Conservation (phyloP, 2,888 invertebrate species). For the Macaria notata region DNA sequence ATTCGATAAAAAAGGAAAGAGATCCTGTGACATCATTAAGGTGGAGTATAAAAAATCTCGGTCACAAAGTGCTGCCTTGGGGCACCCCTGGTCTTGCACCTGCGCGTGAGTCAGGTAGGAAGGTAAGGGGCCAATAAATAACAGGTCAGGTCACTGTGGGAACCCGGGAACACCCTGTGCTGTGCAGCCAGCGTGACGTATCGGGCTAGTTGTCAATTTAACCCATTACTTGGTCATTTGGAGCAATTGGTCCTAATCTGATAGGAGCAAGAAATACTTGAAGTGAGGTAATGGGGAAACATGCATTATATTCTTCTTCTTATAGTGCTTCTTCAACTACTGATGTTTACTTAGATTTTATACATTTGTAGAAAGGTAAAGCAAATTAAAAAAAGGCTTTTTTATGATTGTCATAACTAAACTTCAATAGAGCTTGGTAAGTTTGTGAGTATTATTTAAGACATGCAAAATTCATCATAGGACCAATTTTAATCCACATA, state of each 20-base stretch:
- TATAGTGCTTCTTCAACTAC: no score
- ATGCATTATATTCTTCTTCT: no score
- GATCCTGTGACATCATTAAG: constrained; percentile 2
- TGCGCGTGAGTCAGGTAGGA: constrained; percentile 68
- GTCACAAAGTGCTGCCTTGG: constrained; percentile 25
- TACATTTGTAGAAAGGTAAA: no score
- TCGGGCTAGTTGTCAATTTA: constrained; percentile 30
- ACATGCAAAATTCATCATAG: no score
- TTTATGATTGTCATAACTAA: no score
- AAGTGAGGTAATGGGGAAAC: no score
- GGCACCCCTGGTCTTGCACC: constrained; percentile 73
- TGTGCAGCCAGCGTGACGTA: constrained; percentile 60
- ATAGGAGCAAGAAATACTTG: background rate
- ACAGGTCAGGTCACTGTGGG: constrained; percentile 79
- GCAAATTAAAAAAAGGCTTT: no score
- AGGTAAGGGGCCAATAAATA: constrained; percentile 73
- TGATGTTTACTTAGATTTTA: no score
- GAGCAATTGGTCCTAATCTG: constrained; percentile 14
- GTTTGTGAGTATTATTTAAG: no score
- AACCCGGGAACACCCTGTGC: constrained; percentile 62
- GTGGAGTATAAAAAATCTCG: constrained; percentile 18
- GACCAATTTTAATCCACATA: no score
- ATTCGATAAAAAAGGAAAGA: constrained; percentile 2
- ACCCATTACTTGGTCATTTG: constrained; percentile 34
- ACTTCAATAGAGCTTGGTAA: no score